Base-by-base conservation (phyloP, 1,140 invertebrate species). In the Planococcus citri region DNA sequence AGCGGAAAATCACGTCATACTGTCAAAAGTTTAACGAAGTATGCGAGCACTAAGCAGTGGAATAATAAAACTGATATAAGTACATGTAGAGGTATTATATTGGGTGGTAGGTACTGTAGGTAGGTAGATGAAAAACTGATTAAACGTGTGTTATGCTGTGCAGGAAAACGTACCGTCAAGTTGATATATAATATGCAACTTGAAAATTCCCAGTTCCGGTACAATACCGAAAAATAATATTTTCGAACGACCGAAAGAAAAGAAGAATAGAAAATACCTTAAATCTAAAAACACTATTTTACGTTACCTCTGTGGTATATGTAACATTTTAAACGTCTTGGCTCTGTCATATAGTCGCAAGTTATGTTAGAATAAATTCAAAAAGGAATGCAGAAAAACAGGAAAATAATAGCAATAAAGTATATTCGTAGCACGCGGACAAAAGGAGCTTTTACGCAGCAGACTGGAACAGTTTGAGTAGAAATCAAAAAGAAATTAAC, bases 401-500 rank as follows among this genome's bases (percentile, higher is more conserved):
- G 41, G 41, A 51, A 51, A 51, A 51, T 51, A n/a, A 51, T 20
- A 51, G 6, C n/a, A 51, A 17, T 51, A n/a, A 51, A 33, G 17
- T 51, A 51, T 51, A 51, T 51, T 20, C 41, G 41, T n/a, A 20
- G 41, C 41, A 17, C 17, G 41, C 41, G 41, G n/a, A 3, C n/a
- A n/a, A n/a, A 51, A 51, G 17, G 41, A 51, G n/a, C 17, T 20
- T 14, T 51, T 51, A 51, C 41, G 41, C 41, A 51, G 17, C 41
- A 51, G 41, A 51, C 41, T 51, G 41, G 41, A 51, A 51, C 41
- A 51, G 41, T 51, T 17, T 51, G 41, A 51, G 41, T 51, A n/a
- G 41, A 51, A 51, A 51, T 51, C 41, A 51, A 51, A 51, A 51
- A 51, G 6, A 51, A 51, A 51, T 51, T 51, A 51, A 51, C 41